Base-by-base conservation (phyloP, 2,113 vertebrate species). In the Oplegnathus fasciatus region DNA sequence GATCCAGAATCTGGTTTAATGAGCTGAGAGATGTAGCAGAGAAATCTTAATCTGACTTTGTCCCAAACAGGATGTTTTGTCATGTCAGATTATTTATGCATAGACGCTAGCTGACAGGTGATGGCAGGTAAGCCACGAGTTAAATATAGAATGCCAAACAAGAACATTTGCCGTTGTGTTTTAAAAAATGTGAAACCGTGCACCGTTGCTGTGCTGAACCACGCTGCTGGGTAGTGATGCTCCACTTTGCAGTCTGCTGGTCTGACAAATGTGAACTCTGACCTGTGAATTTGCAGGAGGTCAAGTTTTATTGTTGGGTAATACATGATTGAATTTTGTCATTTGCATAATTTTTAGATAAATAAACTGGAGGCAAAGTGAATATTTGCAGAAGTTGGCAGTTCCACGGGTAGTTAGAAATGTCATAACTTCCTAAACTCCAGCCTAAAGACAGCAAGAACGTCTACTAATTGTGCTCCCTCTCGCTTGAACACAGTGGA, bases 351-450 rank as follows among this genome's bases (percentile, higher is more conserved):
- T 26, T 7, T 30, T 40, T 40, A 2, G 24, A 28, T 26, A 50
- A 69, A 67, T 10, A 66, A 22, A 48, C 37, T 7, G 60, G 6
- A 46, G 7, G 8, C 10, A 58, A 32, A 46, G 30, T 44, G 14
- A 61, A 48, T 46, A 46, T 65, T 55, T n/a, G 15, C 24, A 61
- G 1, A 62, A 11, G 11, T 5, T 50, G 42, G 22, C 4, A 17
- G 22, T 26, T 74, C 17, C 18, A 61, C 10, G 40, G 44, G 50
- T 26, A 61, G 30, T 48, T 22, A 24, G 10, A 87, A 82, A 84
- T 82, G 76, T 65, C 79, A 70, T 70, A 66, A 83, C 83, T 73
- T 73, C 76, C 80, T 72, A 40, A 78, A 54, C 9, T 37, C 34
- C 46, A 11, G 58, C 58, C 2, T 9, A 28, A 83, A 57, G 17